These are phyloP conservation scores for Mayetiola destructor DNA, from an alignment of 2,888 invertebrate genomes.

Conservation along the genomic window DNA sequence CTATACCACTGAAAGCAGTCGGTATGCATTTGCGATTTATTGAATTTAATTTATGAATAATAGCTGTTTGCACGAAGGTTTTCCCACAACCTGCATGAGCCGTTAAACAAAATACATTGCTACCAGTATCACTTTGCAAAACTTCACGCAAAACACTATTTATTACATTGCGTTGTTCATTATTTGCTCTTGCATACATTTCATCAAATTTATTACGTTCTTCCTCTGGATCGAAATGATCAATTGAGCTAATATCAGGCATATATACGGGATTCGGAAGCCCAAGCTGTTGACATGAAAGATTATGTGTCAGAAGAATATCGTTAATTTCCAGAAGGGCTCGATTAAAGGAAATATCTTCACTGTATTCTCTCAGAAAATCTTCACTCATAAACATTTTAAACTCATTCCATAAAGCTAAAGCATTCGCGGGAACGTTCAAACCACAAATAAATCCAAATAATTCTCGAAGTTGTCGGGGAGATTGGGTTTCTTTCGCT, in stretches of 20 bases:
- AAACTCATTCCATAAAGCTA: constrained; percentile 11
- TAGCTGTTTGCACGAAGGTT: constrained; percentile 14
- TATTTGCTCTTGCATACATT: constrained; percentile 5
- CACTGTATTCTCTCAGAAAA: constrained; percentile 9
- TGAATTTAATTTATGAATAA: constrained; percentile 8
- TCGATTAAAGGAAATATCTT: constrained; percentile 15
- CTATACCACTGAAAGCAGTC: constrained; percentile 16
- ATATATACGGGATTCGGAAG: constrained; percentile 3
- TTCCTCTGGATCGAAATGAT: constrained; percentile 2
- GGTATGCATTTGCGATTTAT: background rate
- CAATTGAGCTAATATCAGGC: background rate
- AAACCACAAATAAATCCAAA: constrained; percentile 12
- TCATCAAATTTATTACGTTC: background rate
- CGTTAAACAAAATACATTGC: constrained; percentile 16
- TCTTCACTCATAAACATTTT: constrained; percentile 12
- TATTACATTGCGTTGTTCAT: constrained; percentile 4
- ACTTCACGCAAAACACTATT: constrained; percentile 13
- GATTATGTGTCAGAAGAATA: constrained; percentile 16
- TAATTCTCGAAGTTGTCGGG: constrained; percentile 12
- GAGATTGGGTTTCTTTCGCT: constrained; percentile 20
- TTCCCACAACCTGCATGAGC: constrained; percentile 15
- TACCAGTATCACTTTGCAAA: constrained; percentile 11
- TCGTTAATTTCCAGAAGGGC: constrained; percentile 16
- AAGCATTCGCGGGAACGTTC: background rate
- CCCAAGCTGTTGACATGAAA: constrained; percentile 13